Base-by-base conservation (phyloP, 1,140 invertebrate species). In the Brachionus calyciflorus region DNA sequence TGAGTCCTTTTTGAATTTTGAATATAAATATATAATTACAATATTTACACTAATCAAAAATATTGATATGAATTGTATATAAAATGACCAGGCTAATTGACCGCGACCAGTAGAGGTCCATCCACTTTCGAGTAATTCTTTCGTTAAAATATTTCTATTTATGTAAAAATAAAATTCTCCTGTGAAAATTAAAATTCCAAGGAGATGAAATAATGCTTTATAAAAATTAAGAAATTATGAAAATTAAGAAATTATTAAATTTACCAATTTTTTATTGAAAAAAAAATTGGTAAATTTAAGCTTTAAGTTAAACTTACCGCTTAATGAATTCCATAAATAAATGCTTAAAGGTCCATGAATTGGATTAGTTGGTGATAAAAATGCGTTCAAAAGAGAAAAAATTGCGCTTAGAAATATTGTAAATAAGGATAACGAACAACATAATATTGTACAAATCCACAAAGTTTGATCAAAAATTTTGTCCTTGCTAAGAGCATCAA, bases 121-220 rank as follows among this genome's bases (percentile, higher is more conserved):
- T 12, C 60, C 60, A 65, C 40, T 44, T 24, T 65, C 37, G 17
- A 65, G 21, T 26, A 44, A 19, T 3, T 65, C 60, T 65, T 65
- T 37, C 2, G 37, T 65, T n/a, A 65, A 65, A 12, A 65, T 28
- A 17, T 65, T 65, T 65, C 44, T 65, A 19, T 44, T 44, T 24
- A 65, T 65, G 30, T 65, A 65, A 14, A 44, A 41, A 65, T 65
- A 44, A 65, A 65, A 65, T 65, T 65, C 60, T 9, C 19, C 33
- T 2, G 37, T 26, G 30, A 65, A 65, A 12, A 65, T 24, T 28
- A 65, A 24, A 24, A 65, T 44, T 44, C 24, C 60, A 21, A 65
- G 14, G 19, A 14, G n/a, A 21, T 65, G 60, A 28, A 65, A 65
- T 21, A 65, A 17, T 14, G 24, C 60, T 65, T 24, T 37, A 63